These are phyloP conservation scores for Canis aureus DNA, from an alignment of 2,113 vertebrate species.

Conservation along the genomic window DNA sequence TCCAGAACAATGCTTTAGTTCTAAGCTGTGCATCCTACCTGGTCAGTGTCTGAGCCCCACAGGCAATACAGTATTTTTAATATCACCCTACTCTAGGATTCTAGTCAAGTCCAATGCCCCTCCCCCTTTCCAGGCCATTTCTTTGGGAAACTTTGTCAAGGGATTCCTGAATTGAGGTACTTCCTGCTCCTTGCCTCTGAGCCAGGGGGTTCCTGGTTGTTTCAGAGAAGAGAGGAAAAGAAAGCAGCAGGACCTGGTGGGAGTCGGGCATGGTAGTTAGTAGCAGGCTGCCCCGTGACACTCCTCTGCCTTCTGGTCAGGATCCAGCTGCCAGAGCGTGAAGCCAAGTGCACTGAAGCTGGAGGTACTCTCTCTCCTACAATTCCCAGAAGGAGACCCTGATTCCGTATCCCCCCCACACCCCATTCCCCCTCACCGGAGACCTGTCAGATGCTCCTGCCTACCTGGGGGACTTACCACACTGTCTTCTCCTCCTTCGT, in stretches of 20 bases:
- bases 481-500: not conserved
- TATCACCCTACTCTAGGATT: not conserved
- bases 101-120: not conserved
- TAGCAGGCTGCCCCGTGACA: not conserved
- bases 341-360: not conserved
- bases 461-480: not conserved
- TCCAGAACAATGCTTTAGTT: not conserved
- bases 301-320: not conserved
- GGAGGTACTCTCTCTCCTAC: not conserved
- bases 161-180: conserved; percentile 2
- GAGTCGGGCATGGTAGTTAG: not conserved
- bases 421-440: too few relatives aligned
- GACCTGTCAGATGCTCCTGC: not conserved
- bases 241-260: not conserved
- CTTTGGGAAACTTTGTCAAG: conserved; percentile 33
- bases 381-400: not conserved
- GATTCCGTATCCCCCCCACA: not conserved
- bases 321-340: not conserved
- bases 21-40: not conserved
- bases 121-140: not conserved
- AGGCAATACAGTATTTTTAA: not conserved
- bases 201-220: not conserved
- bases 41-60: not conserved
- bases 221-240: conserved; percentile 2
- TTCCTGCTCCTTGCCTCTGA: not conserved